Percentiles rank a stretch among this genome's conserved stretches.
Evolutionary conservation across 2,888 invertebrate species (phyloP).

Genomic region (Branchellion lobata): DNA sequence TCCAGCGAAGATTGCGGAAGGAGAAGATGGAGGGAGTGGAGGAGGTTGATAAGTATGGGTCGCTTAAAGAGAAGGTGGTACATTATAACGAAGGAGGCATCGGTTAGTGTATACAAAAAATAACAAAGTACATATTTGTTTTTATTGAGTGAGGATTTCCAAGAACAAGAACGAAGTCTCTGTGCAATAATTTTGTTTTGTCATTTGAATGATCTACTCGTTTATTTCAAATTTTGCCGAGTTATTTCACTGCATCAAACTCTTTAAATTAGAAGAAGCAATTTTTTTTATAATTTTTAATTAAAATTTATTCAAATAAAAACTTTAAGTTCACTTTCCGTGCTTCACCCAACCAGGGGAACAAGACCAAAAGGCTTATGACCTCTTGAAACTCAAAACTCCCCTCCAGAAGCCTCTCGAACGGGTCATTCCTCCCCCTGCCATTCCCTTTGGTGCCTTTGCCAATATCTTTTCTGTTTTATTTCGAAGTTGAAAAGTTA

Average conservation of each 20-base stretch:
- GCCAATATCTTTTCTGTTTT: neutral
- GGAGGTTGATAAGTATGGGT: conserved; percentile 94
- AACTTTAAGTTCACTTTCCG: too few species aligned
- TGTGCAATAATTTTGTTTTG: neutral
- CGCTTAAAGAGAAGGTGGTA: conserved; percentile 97
- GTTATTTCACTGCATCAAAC: too few species aligned
- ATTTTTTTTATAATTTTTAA: too few species aligned
- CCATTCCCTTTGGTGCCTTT: neutral
- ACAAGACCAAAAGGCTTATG: conserved; percentile 98
- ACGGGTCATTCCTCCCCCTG: neutral
- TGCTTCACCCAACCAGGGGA: conserved; percentile 64
- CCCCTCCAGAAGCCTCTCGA: conserved; percentile 60
- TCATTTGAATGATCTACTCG: too few species aligned
- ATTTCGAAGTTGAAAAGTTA: too few species aligned
- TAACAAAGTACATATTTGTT: neutral
- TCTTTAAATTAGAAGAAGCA: too few species aligned
- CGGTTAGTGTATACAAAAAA: conserved; percentile 67
- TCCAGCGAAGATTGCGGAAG: conserved; percentile 32
- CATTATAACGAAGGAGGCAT: conserved; percentile 99
- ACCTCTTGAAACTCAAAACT: conserved; percentile 94
- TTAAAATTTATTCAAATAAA: too few species aligned
- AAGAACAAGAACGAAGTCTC: neutral
- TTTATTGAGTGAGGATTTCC: too few species aligned
- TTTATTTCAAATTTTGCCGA: too few species aligned
- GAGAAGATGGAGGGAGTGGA: conserved; percentile 59